These are phyloP conservation scores for Salticus scenicus DNA, from an alignment of 2,888 invertebrate species.

Conservation along the genomic window DNA sequence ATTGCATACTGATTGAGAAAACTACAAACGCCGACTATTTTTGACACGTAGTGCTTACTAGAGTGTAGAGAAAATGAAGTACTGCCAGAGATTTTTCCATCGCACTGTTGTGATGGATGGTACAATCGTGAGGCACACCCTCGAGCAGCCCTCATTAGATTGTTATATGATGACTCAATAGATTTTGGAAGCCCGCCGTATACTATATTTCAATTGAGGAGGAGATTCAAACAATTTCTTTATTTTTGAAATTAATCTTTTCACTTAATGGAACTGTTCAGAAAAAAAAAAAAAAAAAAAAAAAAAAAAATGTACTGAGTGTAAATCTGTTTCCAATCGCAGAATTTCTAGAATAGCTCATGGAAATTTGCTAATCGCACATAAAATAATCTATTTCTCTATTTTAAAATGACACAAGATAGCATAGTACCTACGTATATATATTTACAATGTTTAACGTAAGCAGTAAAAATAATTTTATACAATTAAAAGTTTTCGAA, in stretches of 20 bases:
- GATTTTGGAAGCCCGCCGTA: conserved; percentile 29
- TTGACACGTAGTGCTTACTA: conserved; percentile 13
- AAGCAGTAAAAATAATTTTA: too few relatives aligned
- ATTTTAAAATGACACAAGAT: too few relatives aligned
- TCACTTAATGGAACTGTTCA: conserved; percentile 1
- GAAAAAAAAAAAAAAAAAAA: too few relatives aligned
- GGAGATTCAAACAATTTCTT: conserved; percentile 28
- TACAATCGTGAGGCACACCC: conserved; percentile 61
- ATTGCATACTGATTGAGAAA: conserved; percentile 22
- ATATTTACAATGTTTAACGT: too few relatives aligned
- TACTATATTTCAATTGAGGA: conserved; percentile 38
- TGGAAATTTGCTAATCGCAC: too few relatives aligned
- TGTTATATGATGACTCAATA: conserved; percentile 51
- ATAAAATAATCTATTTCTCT: too few relatives aligned
- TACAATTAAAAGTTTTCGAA: too few relatives aligned
- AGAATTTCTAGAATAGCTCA: too few relatives aligned
- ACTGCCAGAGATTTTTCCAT: neutral
- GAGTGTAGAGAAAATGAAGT: conserved; percentile 9
- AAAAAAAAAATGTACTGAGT: too few relatives aligned
- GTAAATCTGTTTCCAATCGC: too few relatives aligned
- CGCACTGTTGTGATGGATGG: conserved; percentile 38
- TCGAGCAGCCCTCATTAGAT: conserved; percentile 42
- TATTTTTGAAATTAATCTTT: conserved; percentile 39
- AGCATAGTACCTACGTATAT: too few relatives aligned
- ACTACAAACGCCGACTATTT: conserved; percentile 8